Conservation (phyloP, 2,113 vertebrate genomes). For the Polyodon spathula region DNA sequence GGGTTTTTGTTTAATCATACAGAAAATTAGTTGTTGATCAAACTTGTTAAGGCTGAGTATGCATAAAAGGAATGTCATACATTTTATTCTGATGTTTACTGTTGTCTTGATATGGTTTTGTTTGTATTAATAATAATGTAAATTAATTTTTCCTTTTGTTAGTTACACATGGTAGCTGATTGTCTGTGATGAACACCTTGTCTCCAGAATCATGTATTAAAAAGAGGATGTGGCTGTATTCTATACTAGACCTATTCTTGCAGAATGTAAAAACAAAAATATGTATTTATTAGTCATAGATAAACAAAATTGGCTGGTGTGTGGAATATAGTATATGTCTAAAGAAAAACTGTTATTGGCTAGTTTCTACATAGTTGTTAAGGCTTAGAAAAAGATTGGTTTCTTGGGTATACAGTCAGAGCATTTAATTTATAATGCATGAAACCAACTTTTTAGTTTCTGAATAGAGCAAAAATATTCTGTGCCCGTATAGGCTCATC, state of each 20-base stretch:
- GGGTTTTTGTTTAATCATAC: background rate
- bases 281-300: too few relatives aligned
- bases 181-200: background rate
- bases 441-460: background rate
- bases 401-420: background rate
- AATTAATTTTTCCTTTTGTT: background rate
- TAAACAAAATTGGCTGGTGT: too few relatives aligned
- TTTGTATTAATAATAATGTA: conserved; percentile 2
- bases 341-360: too few relatives aligned
- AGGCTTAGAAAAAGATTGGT: too few relatives aligned
- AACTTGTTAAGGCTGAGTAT: background rate
- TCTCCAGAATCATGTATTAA: background rate
- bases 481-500: background rate
- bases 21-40: background rate
- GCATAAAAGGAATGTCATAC: background rate
- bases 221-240: background rate
- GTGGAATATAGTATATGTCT: too few relatives aligned
- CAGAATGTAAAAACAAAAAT: too few relatives aligned
- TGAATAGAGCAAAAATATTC: too few relatives aligned
- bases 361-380: too few relatives aligned
- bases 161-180: background rate
- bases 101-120: background rate
- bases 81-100: background rate
- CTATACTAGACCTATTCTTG: background rate
- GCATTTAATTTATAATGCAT: background rate